Base-by-base conservation (phyloP, 1,140 invertebrate species). In the Tachypleus tridentatus region DNA sequence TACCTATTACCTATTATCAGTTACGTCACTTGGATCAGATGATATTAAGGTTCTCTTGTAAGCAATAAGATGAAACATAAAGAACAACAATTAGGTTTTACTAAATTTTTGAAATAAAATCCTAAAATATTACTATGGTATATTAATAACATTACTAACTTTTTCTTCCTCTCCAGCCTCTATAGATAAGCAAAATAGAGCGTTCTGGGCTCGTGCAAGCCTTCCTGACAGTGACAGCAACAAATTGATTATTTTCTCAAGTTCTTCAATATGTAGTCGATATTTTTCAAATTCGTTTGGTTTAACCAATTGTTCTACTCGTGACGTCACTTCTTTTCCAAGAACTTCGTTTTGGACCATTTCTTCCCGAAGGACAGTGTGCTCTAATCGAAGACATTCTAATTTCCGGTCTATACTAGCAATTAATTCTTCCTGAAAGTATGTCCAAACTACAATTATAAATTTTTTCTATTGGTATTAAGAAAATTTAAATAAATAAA, bases 181-280 rank as follows among this genome's bases (percentile, higher is more conserved):
- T 52, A 82, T 73, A 3, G 80, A 65, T 72, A 88, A 80, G 64
- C 80, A 81, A 71, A 81, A 83, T 29, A 91, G 80, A 54, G 85
- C 85, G 76, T 90, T 89, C 77, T 93, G 89, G 8, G 86, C 88
- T 63, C 87, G 78, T 3, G 89, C 89, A 58, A 94, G 77, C 62
- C 90, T 79, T 53, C 89, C 89, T 60, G 88, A 89, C 3, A 94
- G 77, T 11, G 89, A 87, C 29, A 94, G 78, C 50, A 93, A 79
- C 56, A 94, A 80, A 69, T 86, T 88, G n/a, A 89, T 90, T 62
- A 94, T 92, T 77, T 91, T 89, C 64, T 91, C 90, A 68, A 92
- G 84, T 81, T 93, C 91, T 72, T 88, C 86, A 60, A 93, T 83
- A 74, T 91, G 89, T 11, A 88, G 81, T 60, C 84, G 81, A 74